Conservation (phyloP, 2,797 vertebrate species). For the Orientallactaga sibirica region DNA sequence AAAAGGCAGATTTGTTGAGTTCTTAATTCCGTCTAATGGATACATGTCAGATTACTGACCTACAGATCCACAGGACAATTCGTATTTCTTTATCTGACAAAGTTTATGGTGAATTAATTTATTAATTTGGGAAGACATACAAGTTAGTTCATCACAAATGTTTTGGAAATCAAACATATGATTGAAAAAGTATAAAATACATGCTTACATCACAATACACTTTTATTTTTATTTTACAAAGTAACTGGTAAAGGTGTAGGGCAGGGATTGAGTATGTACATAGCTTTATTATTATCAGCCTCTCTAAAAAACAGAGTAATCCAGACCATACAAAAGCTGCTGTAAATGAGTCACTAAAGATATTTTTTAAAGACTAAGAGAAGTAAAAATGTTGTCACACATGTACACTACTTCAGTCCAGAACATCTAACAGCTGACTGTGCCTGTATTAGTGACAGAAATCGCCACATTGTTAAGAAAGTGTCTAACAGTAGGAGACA, state of each 20-base stretch:
- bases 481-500: neutral
- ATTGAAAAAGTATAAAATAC: neutral
- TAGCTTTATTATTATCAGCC: neutral
- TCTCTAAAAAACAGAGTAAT: neutral
- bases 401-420: neutral
- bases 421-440: neutral
- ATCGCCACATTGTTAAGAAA: neutral
- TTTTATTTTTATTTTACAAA: neutral
- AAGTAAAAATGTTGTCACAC: neutral
- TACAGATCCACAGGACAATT: neutral
- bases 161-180: neutral
- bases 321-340: neutral
- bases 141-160: neutral
- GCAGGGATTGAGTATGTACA: neutral
- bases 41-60: neutral
- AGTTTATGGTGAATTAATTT: neutral
- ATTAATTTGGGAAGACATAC: neutral
- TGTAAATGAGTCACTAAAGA: neutral
- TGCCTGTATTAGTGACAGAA: neutral
- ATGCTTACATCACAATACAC: neutral
- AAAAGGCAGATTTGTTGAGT: neutral
- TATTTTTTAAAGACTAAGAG: conserved; percentile 14
- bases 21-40: neutral
- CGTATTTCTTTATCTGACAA: neutral
- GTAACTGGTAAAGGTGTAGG: neutral